Base-by-base conservation (phyloP, 2,888 invertebrate species). In the Lasius platythorax region DNA sequence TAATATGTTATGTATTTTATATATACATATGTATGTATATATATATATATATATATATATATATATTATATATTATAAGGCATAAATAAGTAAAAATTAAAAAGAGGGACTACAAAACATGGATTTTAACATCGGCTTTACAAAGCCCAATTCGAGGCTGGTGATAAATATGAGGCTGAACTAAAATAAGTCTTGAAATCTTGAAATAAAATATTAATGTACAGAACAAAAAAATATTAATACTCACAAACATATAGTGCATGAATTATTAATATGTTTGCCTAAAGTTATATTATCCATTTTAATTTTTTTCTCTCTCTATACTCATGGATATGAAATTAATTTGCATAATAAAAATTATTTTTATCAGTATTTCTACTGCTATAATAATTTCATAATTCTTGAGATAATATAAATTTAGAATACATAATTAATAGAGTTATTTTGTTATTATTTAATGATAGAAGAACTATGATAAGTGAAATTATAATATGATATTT, bases 21-120 rank as follows among this genome's bases (percentile, higher is more conserved):
- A 23, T 23, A 23, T 23, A 23, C 23, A 23, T 23, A 23, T 23
- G 0, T 23, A 0, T 23, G 0, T 23, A 23, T 23, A 23, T 23
- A 23, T 23, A 23, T 23, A 23, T 23, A 23, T 23, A 23, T 23
- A 23, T 23, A 23, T 23, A 23, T 23, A 23, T 23, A 23, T 23
- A 23, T 23, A 23, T 23, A 23, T 23, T 23, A 23, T 23, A 23
- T 23, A 23, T 23, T 23, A 23, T 23, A 33, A 96, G 98, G 56
- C 98, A 98, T 93, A 98, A 98, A 93, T 98, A 98, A 95, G 97
- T 97, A 96, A 95, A 96, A n/a, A 97, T 97, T 96, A 96, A 96
- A 83, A 96, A 96, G 83, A 96, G 96, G 88, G 97, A 96, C 15
- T 96, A 96, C 87, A 97, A 97, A 90, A 97, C 97, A 28, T 97